Conservation (phyloP, 2,888 invertebrate species). For the Dione vanillae region DNA sequence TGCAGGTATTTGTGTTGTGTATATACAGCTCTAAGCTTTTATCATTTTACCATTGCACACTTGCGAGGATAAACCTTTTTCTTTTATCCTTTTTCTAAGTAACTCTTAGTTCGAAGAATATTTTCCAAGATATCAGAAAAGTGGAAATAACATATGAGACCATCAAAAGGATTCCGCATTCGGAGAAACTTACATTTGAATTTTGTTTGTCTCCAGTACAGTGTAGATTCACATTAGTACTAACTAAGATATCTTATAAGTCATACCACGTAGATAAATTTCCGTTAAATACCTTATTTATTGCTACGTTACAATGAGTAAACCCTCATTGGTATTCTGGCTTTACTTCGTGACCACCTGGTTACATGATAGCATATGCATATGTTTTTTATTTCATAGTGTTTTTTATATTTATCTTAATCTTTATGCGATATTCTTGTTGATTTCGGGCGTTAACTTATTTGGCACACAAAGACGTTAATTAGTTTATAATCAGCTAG, state of each 20-base stretch:
- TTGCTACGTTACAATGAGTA: conserved; percentile 31
- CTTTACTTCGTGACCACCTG: conserved; percentile 45
- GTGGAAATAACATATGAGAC: not conserved
- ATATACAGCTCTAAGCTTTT: no score
- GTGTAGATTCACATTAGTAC: conserved; percentile 20
- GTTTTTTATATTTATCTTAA: not conserved
- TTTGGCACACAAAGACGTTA: not conserved
- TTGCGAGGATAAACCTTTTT: no score
- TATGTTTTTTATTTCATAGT: conserved; percentile 22
- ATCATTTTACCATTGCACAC: no score
- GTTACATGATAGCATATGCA: conserved; percentile 22
- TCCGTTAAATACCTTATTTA: conserved; percentile 51
- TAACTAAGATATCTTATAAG: conserved; percentile 34
- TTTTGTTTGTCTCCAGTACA: conserved; percentile 37
- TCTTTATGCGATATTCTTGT: not conserved
- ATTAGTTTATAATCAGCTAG: not conserved
- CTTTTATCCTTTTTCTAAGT: no score
- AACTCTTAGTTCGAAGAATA: no score
- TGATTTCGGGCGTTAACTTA: not conserved
- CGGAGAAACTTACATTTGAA: not conserved
- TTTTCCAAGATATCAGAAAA: not conserved
- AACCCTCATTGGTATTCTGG: conserved; percentile 45
- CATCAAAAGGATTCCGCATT: conserved; percentile 7
- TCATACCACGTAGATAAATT: conserved; percentile 47
- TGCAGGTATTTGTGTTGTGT: no score